Percentiles rank a stretch among this genome's conserved stretches.
These are phyloP conservation scores for Drosophila sordidula DNA, from an alignment of 2,888 invertebrate species.

Conservation along the genomic window DNA sequence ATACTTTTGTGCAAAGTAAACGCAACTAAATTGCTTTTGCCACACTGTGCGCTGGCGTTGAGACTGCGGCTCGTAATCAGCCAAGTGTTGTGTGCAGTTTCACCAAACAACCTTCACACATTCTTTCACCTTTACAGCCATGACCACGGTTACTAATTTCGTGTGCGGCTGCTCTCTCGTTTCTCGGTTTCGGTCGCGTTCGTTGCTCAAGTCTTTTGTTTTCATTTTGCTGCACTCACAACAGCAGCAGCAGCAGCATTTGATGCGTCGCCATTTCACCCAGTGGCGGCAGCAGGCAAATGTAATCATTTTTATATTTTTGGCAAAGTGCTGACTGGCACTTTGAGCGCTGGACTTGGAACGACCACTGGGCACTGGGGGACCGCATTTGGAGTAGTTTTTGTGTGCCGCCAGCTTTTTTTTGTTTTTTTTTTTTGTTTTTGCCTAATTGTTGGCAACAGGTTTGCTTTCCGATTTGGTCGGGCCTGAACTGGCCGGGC, in stretches of 20 bases:
- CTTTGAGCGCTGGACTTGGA: constrained; percentile 1
- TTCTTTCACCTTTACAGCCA: constrained; percentile 84
- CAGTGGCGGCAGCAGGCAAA: constrained; percentile 34
- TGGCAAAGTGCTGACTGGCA: constrained; percentile 68
- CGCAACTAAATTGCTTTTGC: too few species aligned
- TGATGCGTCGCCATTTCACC: constrained; percentile 47
- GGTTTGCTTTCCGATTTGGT: constrained; percentile 66
- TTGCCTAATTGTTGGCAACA: constrained; percentile 79
- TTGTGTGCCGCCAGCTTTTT: constrained; percentile 52
- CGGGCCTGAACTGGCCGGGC: constrained; percentile 41
- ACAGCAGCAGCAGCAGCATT: constrained; percentile 17
- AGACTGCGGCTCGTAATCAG: constrained; percentile 61
- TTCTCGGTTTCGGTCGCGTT: constrained; percentile 49
- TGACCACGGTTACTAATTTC: constrained; percentile 84
- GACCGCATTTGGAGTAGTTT: constrained; percentile 72
- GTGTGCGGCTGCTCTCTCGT: constrained; percentile 34
- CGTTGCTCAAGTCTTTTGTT: constrained; percentile 79
- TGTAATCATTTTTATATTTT: constrained; percentile 80
- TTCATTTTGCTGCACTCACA: constrained; percentile 55
- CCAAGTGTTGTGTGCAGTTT: constrained; percentile 76
- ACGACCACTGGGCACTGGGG: constrained; percentile 10
- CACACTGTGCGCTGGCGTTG: not conserved
- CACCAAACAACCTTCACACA: constrained; percentile 85
- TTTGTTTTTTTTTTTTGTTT: constrained; percentile 9
- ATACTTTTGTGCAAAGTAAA: too few species aligned